These are phyloP conservation scores for Coccyzus lansbergi DNA, from an alignment of 2,797 vertebrate species.

Conservation along the genomic window DNA sequence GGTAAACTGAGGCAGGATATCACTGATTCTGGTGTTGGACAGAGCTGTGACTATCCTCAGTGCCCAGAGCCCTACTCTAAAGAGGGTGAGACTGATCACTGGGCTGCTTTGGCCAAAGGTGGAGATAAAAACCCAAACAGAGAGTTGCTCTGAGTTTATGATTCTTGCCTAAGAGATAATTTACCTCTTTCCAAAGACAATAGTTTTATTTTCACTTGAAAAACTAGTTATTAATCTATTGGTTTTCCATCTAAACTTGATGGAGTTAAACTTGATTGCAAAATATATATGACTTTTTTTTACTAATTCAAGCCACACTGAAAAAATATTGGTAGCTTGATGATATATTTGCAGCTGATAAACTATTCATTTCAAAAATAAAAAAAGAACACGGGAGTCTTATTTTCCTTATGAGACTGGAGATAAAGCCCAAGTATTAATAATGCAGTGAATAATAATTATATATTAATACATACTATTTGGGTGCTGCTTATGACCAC, in stretches of 20 bases:
- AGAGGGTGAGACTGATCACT: neutral
- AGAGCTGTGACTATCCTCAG: rapidly evolving
- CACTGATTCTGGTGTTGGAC: neutral
- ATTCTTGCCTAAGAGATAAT: neutral
- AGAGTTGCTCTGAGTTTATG: neutral
- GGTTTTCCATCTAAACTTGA: neutral
- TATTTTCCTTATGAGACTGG: neutral
- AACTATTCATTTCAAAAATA: neutral
- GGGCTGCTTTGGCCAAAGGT: neutral
- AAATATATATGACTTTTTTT: neutral
- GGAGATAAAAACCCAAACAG: neutral
- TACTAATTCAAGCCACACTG: neutral
- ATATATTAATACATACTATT: too few relatives aligned
- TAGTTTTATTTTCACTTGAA: neutral
- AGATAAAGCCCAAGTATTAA: neutral
- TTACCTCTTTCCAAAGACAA: neutral
- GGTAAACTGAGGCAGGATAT: neutral
- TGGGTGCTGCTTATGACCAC: neutral
- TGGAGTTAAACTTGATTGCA: neutral
- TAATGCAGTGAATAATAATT: neutral
- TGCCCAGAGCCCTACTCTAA: rapidly evolving
- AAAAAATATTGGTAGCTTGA: neutral
- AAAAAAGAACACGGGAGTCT: neutral
- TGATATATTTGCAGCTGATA: neutral
- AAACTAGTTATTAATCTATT: neutral